These are phyloP conservation scores for Ornithoptera priamus DNA, from an alignment of 2,888 invertebrate species.

Conservation along the genomic window DNA sequence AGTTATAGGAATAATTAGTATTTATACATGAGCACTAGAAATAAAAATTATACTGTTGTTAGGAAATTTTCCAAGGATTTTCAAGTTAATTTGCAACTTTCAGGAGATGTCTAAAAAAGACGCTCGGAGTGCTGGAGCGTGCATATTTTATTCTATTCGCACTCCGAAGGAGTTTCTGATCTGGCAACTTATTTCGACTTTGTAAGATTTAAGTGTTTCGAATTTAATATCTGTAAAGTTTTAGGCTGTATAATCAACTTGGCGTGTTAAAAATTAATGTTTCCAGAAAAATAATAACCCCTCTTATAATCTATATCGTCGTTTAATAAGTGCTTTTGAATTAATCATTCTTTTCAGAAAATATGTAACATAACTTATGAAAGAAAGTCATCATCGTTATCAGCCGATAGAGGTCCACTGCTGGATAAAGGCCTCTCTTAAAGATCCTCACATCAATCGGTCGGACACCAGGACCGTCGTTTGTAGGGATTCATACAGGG, in stretches of 20 bases:
- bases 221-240: constrained; percentile 2
- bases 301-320: neutral
- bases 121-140: neutral
- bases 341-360: too few species aligned
- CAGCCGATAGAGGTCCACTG: too few species aligned
- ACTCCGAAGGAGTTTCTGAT: neutral
- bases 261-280: too few species aligned
- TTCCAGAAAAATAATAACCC: too few species aligned
- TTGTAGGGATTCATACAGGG: too few species aligned
- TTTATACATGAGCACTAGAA: neutral
- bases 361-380: too few species aligned
- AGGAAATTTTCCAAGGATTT: neutral
- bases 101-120: neutral
- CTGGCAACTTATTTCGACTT: neutral
- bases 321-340: too few species aligned
- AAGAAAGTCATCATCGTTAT: too few species aligned
- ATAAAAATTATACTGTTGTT: neutral
- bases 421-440: too few species aligned
- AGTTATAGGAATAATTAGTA: too few species aligned
- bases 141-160: constrained; percentile 6
- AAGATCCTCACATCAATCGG: too few species aligned
- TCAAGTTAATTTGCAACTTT: constrained; percentile 6
- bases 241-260: neutral
- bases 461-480: too few species aligned
- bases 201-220: neutral